Conservation (phyloP, 2,888 invertebrate species). For the Hypercompe scribonia region DNA sequence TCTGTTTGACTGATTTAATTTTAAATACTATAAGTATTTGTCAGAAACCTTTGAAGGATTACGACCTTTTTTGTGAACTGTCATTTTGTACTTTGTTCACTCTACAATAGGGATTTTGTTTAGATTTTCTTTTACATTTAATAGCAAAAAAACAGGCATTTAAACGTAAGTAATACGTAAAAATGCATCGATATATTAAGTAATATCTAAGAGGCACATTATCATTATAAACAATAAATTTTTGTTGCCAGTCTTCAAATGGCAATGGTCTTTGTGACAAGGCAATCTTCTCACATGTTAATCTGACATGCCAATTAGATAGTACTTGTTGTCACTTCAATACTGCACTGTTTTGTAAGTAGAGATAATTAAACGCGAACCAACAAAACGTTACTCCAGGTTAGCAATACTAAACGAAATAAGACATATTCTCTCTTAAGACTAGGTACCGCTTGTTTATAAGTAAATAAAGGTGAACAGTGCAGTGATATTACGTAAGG, state of each 20-base stretch:
- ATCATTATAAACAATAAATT: conserved; percentile 20
- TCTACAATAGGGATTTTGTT: conserved; percentile 45
- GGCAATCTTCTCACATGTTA: conserved; percentile 11
- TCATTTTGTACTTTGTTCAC: conserved; percentile 77
- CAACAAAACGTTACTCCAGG: conserved; percentile 24
- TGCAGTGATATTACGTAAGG: conserved; percentile 37
- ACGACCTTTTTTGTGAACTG: conserved; percentile 60
- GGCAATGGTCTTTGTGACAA: conserved; percentile 7
- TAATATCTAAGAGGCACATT: conserved; percentile 48
- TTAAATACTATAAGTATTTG: conserved; percentile 19
- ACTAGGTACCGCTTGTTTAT: conserved; percentile 32
- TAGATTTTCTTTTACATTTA: conserved; percentile 37
- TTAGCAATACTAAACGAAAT: conserved; percentile 23
- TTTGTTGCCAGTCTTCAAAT: conserved; percentile 19
- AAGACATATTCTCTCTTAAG: conserved; percentile 32
- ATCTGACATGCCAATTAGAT: conserved; percentile 42
- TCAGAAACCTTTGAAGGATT: conserved; percentile 44
- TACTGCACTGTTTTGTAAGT: conserved; percentile 35
- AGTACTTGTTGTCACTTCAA: conserved; percentile 30
- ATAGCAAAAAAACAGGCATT: conserved; percentile 33
- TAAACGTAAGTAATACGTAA: conserved; percentile 10
- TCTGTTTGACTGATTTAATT: conserved; percentile 11
- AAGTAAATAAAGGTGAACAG: conserved; percentile 37
- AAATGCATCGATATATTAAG: conserved; percentile 22
- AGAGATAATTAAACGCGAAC: conserved; percentile 18